phyloP scores from a whole-genome alignment of 2,113 vertebrate species.

The Ammodytes dubius region DNA sequence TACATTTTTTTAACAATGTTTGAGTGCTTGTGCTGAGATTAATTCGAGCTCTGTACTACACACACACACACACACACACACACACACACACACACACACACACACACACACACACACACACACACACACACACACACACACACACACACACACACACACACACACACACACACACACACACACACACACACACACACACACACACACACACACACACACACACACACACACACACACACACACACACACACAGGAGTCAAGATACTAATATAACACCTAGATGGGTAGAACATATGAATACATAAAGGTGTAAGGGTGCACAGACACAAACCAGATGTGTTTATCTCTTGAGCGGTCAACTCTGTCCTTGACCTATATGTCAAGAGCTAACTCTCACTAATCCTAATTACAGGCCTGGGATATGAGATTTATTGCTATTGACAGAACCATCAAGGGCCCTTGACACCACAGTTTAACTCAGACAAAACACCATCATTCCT shows the following conservation, averaged over 20 bases:
- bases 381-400: neutral
- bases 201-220: too few species aligned
- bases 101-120: too few species aligned
- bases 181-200: too few species aligned
- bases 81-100: too few species aligned
- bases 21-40: conserved; percentile 5
- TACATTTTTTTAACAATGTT: neutral
- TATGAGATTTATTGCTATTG: conserved; percentile 62
- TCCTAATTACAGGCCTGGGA: conserved; percentile 29
- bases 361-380: conserved; percentile 36
- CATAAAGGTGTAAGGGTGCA: neutral
- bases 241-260: too few species aligned
- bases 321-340: neutral
- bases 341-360: neutral
- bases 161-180: too few species aligned
- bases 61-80: too few species aligned
- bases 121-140: too few species aligned
- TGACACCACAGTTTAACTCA: conserved; percentile 56
- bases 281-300: neutral
- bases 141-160: too few species aligned
- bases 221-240: too few species aligned
- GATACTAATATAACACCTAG: too few species aligned
- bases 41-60: neutral
- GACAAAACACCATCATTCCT: conserved; percentile 49
- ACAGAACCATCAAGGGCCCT: conserved; percentile 55